A percentile compares a stretch with the other conserved stretches of the same genome.
phyloP scores from a whole-genome alignment of 2,888 invertebrate species.

The Neoscelio sp. region DNA sequence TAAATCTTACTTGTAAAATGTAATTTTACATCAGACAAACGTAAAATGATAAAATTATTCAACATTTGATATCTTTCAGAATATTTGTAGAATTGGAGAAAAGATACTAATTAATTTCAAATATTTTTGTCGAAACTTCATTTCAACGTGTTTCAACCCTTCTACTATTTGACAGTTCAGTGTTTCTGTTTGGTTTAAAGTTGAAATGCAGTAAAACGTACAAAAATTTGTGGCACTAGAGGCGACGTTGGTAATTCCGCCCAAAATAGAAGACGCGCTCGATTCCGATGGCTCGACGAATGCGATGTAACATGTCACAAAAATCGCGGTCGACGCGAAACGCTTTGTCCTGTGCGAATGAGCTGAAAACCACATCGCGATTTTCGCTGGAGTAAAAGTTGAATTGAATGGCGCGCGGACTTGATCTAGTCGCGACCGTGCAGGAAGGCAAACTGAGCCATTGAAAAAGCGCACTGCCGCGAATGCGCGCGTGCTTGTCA shows the following conservation, averaged over 20 bases:
- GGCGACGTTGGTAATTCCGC: slow-evolving; percentile 78
- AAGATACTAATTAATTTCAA: no score
- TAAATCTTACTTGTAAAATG: no score
- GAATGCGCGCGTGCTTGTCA: slow-evolving; percentile 9
- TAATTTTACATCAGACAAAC: no score
- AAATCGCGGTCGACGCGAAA: slow-evolving; percentile 56
- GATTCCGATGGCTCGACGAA: slow-evolving; percentile 65
- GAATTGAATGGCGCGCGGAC: slow-evolving; percentile 8
- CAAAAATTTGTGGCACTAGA: slow-evolving; percentile 77
- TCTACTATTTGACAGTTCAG: no score
- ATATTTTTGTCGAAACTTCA: no score
- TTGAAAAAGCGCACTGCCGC: slow-evolving; percentile 44
- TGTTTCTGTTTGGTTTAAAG: no score
- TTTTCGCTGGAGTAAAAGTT: slow-evolving; percentile 52
- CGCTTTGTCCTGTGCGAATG: slow-evolving; percentile 56
- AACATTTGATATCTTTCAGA: no score
- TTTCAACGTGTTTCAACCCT: no score
- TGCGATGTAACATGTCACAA: slow-evolving; percentile 57
- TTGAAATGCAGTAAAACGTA: no score
- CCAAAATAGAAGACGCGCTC: slow-evolving; percentile 70
- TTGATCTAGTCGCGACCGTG: slow-evolving; percentile 61
- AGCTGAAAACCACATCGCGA: slow-evolving; percentile 64
- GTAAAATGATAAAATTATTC: no score
- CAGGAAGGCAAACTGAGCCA: slow-evolving; percentile 64
- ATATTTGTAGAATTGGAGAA: no score